Evolutionary conservation across 2,113 vertebrate genomes (phyloP).

Genomic region (Zosterops lateralis): DNA sequence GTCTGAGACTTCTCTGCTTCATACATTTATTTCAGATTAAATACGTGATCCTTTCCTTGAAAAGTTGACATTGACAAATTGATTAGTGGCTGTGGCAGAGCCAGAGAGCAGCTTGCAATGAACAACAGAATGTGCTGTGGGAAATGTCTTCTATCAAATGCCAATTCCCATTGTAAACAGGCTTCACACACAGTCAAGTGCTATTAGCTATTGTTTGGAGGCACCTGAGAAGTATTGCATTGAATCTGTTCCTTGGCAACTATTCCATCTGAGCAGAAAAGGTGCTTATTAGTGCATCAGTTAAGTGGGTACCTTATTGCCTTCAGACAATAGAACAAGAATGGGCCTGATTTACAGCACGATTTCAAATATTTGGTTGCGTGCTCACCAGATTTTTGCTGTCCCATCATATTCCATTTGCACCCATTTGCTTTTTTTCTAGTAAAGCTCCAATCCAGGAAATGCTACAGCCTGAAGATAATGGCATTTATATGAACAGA

Average conservation of each 20-base stretch:
- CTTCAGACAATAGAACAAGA: not conserved
- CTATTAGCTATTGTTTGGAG: slow-evolving; percentile 24
- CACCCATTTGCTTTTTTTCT: not conserved
- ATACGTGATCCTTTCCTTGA: not conserved
- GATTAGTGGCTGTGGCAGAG: not conserved
- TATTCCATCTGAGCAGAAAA: slow-evolving; percentile 14
- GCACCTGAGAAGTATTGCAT: not conserved
- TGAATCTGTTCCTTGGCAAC: slow-evolving; percentile 34
- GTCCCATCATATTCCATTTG: not conserved
- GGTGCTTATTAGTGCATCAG: not conserved
- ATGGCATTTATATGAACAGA: not conserved
- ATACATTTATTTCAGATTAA: not conserved
- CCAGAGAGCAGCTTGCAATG: not conserved
- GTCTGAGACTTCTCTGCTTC: not conserved
- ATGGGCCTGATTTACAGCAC: not conserved
- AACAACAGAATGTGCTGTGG: not conserved
- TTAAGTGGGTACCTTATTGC: not conserved
- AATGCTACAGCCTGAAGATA: not conserved
- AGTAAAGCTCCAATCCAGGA: not conserved
- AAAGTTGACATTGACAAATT: not conserved
- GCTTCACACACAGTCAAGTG: not conserved
- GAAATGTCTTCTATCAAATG: not conserved
- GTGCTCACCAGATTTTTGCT: not conserved
- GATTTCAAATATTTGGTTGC: not conserved
- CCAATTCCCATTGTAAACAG: not conserved